Evolutionary conservation across 2,797 vertebrate species (phyloP).

Genomic region (Ispidina picta): DNA sequence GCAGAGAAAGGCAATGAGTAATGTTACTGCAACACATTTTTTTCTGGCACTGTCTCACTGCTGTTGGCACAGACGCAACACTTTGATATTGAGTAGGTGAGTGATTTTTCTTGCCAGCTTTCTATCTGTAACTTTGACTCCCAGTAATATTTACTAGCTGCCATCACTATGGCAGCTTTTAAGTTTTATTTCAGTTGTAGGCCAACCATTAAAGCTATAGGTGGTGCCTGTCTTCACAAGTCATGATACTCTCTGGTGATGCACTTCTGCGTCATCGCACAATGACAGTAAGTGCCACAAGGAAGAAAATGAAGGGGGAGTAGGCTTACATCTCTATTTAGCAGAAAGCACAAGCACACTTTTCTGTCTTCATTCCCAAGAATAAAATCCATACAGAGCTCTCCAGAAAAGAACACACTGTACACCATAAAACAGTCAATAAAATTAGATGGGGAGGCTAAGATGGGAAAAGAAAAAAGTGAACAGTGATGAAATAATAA

Average conservation of each 20-base stretch:
- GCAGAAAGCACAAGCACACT: slow-evolving; percentile 9
- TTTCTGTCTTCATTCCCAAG: background rate
- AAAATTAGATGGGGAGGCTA: background rate
- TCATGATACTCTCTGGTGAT: slow-evolving; percentile 12
- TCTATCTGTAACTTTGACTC: slow-evolving; percentile 55
- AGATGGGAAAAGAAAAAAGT: background rate
- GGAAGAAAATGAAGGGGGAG: background rate
- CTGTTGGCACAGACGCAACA: slow-evolving; percentile 28
- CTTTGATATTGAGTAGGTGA: slow-evolving; percentile 65
- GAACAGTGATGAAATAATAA: background rate
- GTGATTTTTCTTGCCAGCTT: slow-evolving; percentile 41
- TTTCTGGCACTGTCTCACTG: slow-evolving; percentile 36
- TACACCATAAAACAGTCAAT: background rate
- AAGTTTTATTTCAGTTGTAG: background rate
- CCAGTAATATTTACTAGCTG: slow-evolving; percentile 47
- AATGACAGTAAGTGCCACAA: background rate
- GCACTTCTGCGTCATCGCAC: slow-evolving; percentile 13
- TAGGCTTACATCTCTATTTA: background rate
- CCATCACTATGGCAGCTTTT: background rate
- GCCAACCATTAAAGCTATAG: background rate
- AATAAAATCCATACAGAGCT: background rate
- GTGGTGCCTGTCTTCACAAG: background rate
- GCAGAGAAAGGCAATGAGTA: slow-evolving; percentile 47
- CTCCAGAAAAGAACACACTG: background rate
- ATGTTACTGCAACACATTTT: slow-evolving; percentile 45